These are phyloP conservation scores for Campaea margaritaria DNA, from an alignment of 2,888 invertebrate genomes.

Conservation along the genomic window DNA sequence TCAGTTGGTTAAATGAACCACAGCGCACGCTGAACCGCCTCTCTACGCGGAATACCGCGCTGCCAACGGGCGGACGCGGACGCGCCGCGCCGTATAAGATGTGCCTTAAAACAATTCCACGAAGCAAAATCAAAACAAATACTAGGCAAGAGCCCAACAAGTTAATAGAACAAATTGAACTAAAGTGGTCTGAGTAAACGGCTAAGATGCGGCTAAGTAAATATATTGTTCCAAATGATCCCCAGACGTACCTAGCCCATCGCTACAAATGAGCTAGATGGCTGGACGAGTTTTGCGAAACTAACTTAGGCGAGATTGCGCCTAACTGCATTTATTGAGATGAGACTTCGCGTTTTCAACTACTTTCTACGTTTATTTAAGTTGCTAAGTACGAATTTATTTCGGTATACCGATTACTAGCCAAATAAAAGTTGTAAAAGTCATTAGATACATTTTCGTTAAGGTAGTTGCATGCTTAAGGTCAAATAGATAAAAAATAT, in stretches of 20 bases:
- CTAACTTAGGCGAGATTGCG: conserved; percentile 70
- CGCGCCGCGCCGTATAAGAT: too few species aligned
- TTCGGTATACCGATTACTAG: conserved; percentile 1
- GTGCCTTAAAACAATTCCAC: not conserved
- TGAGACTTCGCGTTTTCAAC: conserved; percentile 48
- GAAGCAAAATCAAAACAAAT: not conserved
- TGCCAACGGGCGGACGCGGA: too few species aligned
- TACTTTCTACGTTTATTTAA: conserved; percentile 15
- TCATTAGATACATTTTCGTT: too few species aligned
- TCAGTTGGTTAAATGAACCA: too few species aligned
- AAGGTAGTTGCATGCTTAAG: too few species aligned
- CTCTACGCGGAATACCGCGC: too few species aligned
- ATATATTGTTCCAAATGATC: conserved; percentile 50
- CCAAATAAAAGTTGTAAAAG: too few species aligned
- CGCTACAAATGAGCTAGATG: conserved; percentile 57
- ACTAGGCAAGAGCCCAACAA: not conserved
- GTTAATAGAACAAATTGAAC: conserved; percentile 23
- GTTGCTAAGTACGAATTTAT: conserved; percentile 1
- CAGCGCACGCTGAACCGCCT: too few species aligned
- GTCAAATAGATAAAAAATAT: too few species aligned
- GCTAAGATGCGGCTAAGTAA: conserved; percentile 33
- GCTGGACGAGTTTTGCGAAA: conserved; percentile 58
- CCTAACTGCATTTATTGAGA: conserved; percentile 65
- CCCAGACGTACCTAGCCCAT: conserved; percentile 23
- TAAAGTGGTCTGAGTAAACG: conserved; percentile 20